Conservation (phyloP, 2,113 vertebrate species). For the Dromas ardeola region DNA sequence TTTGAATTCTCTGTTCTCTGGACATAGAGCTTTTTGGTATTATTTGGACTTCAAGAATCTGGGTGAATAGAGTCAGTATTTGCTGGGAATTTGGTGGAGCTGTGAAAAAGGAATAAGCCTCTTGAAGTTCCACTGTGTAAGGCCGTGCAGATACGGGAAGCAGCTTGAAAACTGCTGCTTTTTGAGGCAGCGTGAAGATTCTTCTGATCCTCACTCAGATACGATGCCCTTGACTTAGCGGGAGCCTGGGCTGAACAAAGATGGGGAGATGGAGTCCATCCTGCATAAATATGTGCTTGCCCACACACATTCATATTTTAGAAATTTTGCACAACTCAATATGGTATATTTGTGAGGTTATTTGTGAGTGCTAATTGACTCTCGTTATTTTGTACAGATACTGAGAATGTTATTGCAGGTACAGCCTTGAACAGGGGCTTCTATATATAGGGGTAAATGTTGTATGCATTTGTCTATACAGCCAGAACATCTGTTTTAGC, state of each 20-base stretch:
- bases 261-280: not conserved
- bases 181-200: not conserved
- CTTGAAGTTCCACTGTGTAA: not conserved
- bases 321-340: not conserved
- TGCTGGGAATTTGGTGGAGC: not conserved
- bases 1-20: not conserved
- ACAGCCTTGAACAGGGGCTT: not conserved
- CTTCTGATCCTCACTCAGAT: not conserved
- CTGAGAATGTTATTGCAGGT: not conserved
- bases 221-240: not conserved
- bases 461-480: not conserved
- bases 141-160: not conserved
- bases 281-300: not conserved
- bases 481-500: not conserved
- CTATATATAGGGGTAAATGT: not conserved
- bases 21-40: not conserved
- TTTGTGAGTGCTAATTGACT: not conserved
- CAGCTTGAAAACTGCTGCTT: not conserved
- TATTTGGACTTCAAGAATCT: not conserved
- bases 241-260: not conserved
- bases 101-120: not conserved
- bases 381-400: not conserved
- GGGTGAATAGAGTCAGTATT: not conserved
- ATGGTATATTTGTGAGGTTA: fast-evolving
- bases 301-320: not conserved